phyloP scores from a whole-genome alignment of 1,140 invertebrate species.

The Lepidurus packardi region DNA sequence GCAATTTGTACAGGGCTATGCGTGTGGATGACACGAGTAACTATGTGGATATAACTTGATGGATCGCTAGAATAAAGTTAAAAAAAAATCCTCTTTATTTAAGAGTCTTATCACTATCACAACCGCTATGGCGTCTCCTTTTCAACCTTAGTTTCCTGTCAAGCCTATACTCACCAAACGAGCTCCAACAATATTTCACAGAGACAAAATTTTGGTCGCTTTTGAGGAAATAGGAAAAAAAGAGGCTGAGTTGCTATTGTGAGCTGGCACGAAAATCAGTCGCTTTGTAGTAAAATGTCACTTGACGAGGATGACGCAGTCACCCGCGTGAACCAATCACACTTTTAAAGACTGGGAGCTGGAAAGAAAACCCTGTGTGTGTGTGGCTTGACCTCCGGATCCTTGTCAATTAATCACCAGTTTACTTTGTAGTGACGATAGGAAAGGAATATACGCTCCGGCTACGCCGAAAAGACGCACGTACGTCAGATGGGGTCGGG shows the following conservation, averaged over 20 bases:
- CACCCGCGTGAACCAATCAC: not conserved
- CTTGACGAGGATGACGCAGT: not conserved
- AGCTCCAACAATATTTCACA: too few species aligned
- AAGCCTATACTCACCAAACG: too few species aligned
- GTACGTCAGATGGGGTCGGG: not conserved
- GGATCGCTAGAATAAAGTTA: too few species aligned
- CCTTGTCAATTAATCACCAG: not conserved
- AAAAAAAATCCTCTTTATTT: too few species aligned
- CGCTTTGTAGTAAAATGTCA: not conserved
- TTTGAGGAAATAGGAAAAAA: not conserved
- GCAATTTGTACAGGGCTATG: too few species aligned
- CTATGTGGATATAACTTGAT: too few species aligned
- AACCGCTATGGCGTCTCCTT: too few species aligned
- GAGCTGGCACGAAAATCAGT: not conserved
- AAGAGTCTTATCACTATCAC: too few species aligned
- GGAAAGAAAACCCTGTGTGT: not conserved
- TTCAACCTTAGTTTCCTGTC: too few species aligned
- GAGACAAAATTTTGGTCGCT: too few species aligned
- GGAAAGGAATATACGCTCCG: not conserved
- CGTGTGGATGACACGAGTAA: too few species aligned
- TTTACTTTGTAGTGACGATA: constrained; percentile 1
- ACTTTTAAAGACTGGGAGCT: not conserved
- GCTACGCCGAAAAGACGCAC: not conserved
- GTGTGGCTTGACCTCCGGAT: not conserved
- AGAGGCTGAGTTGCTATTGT: not conserved